Percentiles rank a stretch among this genome's conserved stretches.
Conservation (phyloP, 1,140 invertebrate genomes). For the Trinorchestia longiramus region DNA sequence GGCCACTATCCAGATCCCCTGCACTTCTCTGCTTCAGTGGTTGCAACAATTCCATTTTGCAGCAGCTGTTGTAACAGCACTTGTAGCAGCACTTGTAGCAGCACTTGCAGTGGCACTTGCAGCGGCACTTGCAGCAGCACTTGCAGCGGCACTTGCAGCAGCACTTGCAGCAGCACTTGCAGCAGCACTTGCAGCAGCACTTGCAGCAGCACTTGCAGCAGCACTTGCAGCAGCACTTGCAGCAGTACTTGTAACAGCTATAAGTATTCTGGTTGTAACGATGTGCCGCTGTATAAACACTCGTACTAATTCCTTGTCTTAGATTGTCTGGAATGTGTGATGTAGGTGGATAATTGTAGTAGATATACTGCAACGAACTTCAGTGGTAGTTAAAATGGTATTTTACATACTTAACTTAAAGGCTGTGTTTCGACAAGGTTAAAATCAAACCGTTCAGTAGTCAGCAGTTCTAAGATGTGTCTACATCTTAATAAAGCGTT, state of each 20-base stretch:
- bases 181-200: constrained; percentile 40
- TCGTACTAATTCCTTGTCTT: no score
- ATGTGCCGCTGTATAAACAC: no score
- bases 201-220: constrained; percentile 57
- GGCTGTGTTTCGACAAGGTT: no score
- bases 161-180: neutral
- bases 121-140: neutral
- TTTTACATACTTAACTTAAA: no score
- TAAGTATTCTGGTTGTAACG: neutral
- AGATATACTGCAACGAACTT: no score
- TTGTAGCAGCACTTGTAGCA: neutral
- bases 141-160: neutral
- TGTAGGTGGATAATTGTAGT: no score
- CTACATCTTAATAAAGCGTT: no score
- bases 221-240: neutral
- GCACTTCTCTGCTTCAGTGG: constrained; percentile 56
- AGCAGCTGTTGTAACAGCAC: neutral
- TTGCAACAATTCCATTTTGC: constrained; percentile 61
- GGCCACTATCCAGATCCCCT: constrained; percentile 55
- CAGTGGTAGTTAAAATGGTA: no score
- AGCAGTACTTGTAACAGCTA: neutral
- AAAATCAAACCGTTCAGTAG: no score
- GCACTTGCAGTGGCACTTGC: neutral
- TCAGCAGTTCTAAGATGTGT: no score
- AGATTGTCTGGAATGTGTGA: no score